These are phyloP conservation scores for Epizoanthus stellaris DNA, from an alignment of 92 coral and sea anemone species.

Conservation along the genomic window DNA sequence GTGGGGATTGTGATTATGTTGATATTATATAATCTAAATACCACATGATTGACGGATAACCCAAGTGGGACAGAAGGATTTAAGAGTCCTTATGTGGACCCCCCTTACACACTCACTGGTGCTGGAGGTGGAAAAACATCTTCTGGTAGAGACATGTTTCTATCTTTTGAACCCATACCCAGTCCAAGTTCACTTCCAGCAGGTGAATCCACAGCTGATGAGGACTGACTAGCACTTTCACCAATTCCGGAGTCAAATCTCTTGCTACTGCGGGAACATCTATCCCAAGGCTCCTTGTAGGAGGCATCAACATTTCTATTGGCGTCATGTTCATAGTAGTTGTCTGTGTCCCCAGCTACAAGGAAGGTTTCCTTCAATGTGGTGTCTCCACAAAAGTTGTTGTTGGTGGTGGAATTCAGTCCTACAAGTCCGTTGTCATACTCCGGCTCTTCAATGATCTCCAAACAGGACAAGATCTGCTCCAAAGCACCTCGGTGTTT, in stretches of 20 bases:
- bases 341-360: not conserved
- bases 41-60: too few relatives aligned
- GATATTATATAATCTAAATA: too few relatives aligned
- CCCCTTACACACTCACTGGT: constrained; percentile 19
- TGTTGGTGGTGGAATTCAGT: not conserved
- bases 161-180: not conserved
- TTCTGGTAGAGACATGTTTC: constrained; percentile 20
- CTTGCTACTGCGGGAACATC: constrained; percentile 6
- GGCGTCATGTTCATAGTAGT: constrained; percentile 13
- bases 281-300: constrained; percentile 11
- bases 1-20: too few relatives aligned
- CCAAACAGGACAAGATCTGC: constrained; percentile 85
- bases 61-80: too few relatives aligned
- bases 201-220: constrained; percentile 18
- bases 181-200: constrained; percentile 42
- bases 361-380: constrained; percentile 38
- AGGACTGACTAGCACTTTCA: constrained; percentile 24
- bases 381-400: constrained; percentile 14
- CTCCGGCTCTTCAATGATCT: constrained; percentile 80
- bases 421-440: constrained; percentile 7
- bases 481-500: constrained; percentile 90
- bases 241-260: constrained; percentile 36
- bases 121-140: constrained; percentile 25
- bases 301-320: not conserved
- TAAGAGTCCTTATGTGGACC: too few relatives aligned